Base-by-base conservation (phyloP, 2,797 vertebrate genomes). In the Selene dorsalis region DNA sequence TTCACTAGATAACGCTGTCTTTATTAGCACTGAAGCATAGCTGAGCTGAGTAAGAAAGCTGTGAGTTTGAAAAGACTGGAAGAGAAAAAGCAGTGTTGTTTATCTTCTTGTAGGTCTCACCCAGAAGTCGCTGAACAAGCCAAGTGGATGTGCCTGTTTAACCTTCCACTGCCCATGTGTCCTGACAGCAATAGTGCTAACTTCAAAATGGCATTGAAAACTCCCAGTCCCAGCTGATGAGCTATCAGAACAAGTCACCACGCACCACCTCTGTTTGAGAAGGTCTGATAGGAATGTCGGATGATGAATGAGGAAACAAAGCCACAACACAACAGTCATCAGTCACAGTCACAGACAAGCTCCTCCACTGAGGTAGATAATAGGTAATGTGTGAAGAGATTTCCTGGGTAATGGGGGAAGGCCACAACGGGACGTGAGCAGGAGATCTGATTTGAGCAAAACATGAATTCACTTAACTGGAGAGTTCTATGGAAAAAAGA, bases 231-330 rank as follows among this genome's bases (percentile, higher is more conserved):
- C 57, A 4, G 64, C 35, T 12, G 24, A 39, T 26, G 28, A 59
- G 32, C 65, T 67, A 56, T 60, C 58, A 30, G 72, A 87, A 87
- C 88, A 84, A 82, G 86, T 86, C 77, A 63, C n/a, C 22, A 79
- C 84, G 88, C 61, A 63, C 55, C 7, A 45, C 67, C 28, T 35
- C 32, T 35, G 32, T 35, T 35, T 35, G 64, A 79, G 47, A 77
- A 12, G 28, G 39, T 72, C 70, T 75, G 69, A 57, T 66, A 28
- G 79, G 80, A 81, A 82, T 83, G 83, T 65, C 7, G 3, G 24
- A n/a, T 85, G 76, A 88, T 76, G 80, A 77, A 91, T 63, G 89
- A 87, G 57, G 48, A 75, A 70, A 83, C 13, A 32, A 59, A 81
- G 78, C 47, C 71, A 63, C 58, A 79, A 82, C 73, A 80, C 35